A percentile compares a stretch with the other conserved stretches of the same genome.
Conservation (phyloP, 2,113 vertebrate species). For the Larimichthys polyactis region DNA sequence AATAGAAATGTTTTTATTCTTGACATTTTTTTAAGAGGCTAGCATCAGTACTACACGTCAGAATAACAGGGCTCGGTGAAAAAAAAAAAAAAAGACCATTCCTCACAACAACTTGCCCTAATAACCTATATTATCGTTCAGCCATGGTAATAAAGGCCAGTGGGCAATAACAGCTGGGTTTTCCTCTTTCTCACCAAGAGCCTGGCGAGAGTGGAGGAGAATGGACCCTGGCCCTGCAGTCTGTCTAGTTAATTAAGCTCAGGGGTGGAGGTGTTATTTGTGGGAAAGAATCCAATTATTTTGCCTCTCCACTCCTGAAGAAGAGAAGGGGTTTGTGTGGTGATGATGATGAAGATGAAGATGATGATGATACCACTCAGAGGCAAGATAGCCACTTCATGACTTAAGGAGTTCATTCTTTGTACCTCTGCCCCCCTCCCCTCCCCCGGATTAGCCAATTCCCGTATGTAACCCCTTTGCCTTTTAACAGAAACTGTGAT, state of each 20-base stretch:
- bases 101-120: conserved; percentile 69
- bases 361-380: conserved; percentile 81
- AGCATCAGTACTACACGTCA: conserved; percentile 12
- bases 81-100: conserved; percentile 63
- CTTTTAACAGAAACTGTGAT: conserved; percentile 66
- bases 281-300: conserved; percentile 91
- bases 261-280: conserved; percentile 88
- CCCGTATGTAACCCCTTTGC: conserved; percentile 43
- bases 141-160: conserved; percentile 78
- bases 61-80: conserved; percentile 6
- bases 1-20: not conserved
- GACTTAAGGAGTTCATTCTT: conserved; percentile 79
- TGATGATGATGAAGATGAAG: conserved; percentile 66
- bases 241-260: conserved; percentile 89
- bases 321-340: conserved; percentile 74
- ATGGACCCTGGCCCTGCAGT: conserved; percentile 74
- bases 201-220: conserved; percentile 63
- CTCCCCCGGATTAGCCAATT: conserved; percentile 68
- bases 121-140: conserved; percentile 76
- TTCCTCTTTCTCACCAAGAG: conserved; percentile 75
- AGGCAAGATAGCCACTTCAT: conserved; percentile 84
- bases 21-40: conserved; percentile 4
- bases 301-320: conserved; percentile 77
- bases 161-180: conserved; percentile 81
- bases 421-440: conserved; percentile 46